Conservation (phyloP, 2,797 vertebrate species). For the Dendrocincla tyrannina region DNA sequence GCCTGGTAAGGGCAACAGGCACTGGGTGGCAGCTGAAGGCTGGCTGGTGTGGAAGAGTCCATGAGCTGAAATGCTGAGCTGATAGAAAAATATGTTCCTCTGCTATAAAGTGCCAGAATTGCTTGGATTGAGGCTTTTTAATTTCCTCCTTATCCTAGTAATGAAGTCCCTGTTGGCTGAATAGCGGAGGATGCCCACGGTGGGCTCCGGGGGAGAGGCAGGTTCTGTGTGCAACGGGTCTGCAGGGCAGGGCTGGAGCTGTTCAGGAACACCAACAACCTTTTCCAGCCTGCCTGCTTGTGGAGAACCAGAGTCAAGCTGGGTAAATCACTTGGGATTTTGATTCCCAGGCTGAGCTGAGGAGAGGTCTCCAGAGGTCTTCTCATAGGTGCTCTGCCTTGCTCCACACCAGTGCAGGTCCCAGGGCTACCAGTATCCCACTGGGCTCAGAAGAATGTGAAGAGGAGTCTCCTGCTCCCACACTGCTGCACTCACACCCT, state of each 20-base stretch:
- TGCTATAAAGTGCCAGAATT: conserved; percentile 7
- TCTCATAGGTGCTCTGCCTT: neutral
- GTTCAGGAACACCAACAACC: accelerated
- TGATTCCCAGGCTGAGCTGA: neutral
- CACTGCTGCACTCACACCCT: neutral
- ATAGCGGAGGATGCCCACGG: accelerated
- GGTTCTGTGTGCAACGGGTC: neutral
- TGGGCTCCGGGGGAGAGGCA: accelerated
- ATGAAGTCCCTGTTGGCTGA: neutral
- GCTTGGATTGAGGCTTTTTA: neutral
- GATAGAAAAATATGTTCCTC: neutral
- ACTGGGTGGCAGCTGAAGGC: neutral
- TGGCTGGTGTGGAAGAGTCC: neutral
- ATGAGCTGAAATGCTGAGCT: neutral
- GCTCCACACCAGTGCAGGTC: accelerated
- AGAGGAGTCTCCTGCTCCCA: neutral
- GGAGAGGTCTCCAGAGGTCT: neutral
- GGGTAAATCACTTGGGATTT: neutral
- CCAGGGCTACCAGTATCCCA: neutral
- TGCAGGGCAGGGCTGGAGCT: neutral
- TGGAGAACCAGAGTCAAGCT: neutral
- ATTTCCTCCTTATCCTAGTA: neutral
- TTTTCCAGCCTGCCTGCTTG: accelerated
- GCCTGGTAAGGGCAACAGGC: neutral
- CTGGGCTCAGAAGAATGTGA: accelerated